Evolutionary conservation across 1,140 invertebrate genomes (phyloP).

Genomic region (Drosophila suzukii): DNA sequence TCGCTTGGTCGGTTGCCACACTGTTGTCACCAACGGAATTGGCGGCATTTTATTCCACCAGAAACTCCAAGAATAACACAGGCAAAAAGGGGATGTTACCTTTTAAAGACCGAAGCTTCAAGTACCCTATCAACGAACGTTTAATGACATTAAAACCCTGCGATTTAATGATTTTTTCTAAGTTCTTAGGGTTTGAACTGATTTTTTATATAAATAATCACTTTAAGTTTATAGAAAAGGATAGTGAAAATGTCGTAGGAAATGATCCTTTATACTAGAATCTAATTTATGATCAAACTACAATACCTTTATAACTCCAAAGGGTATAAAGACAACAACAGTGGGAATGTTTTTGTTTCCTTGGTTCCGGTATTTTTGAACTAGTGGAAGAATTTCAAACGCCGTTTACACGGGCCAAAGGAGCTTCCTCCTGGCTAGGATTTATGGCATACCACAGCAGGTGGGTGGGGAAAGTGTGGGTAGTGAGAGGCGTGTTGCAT

Average conservation of each 20-base stretch:
- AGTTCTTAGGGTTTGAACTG: too few relatives aligned
- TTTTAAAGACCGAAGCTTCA: too few relatives aligned
- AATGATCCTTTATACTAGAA: too few relatives aligned
- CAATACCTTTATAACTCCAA: not conserved
- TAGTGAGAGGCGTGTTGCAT: slow-evolving; percentile 11
- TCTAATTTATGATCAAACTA: too few relatives aligned
- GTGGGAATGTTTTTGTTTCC: slow-evolving; percentile 61
- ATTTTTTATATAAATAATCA: too few relatives aligned
- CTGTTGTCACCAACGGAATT: slow-evolving; percentile 59
- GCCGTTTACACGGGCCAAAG: slow-evolving; percentile 31
- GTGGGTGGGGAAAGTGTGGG: slow-evolving; percentile 20
- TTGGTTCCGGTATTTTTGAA: slow-evolving; percentile 62
- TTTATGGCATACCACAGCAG: slow-evolving; percentile 70
- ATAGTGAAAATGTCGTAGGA: too few relatives aligned
- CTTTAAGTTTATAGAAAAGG: too few relatives aligned
- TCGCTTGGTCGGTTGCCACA: slow-evolving; percentile 54
- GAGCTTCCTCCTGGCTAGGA: slow-evolving; percentile 57
- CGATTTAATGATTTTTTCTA: too few relatives aligned
- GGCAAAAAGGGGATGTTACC: not conserved
- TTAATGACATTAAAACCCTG: not conserved
- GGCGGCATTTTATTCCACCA: slow-evolving; percentile 69
- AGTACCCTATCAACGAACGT: not conserved
- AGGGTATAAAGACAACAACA: slow-evolving; percentile 33
- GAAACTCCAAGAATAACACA: slow-evolving; percentile 33
- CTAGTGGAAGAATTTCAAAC: slow-evolving; percentile 48